Evolutionary conservation across 2,797 vertebrate species (phyloP), one percentile per base, ranked within the genome.

Genomic region (Phrynocephalus guinanensis): DNA sequence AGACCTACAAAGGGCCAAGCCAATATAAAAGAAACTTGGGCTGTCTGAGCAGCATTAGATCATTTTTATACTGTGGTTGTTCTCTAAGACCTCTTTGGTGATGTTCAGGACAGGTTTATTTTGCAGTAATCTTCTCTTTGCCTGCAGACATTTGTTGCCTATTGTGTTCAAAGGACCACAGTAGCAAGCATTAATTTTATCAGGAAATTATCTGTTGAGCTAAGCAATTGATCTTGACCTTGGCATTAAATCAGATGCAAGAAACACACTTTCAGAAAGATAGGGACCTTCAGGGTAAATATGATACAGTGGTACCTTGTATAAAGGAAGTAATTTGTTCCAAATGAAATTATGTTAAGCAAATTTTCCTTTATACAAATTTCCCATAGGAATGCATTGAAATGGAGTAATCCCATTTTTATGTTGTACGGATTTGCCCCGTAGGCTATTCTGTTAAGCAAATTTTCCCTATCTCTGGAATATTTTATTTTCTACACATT

Each of bases 231-330:
- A 73, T 80, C 82, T 0, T 11, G 18, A 28, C 85, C 82, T 72
- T 67, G 0, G 1, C 50, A 28, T 86, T 88, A 56, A 85, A 83
- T 71, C 48, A 44, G 4, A 81, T 84, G 33, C 11, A 87, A 83
- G 22, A 10, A 76, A 67, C 30, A 75, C 70, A 78, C 85, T 56
- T 89, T 50, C 70, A 83, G 5, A 6, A 50, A 67, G 30, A 50
- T 6, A 22, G 33, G 33, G 84, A 44, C 3, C 30, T 11, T 86
- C 52, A 16, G 16, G 26, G 87, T 33, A 91, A 80, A 87, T 73
- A 13, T 56, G 13, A 9, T 56, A 13, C 6, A 56, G 38, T 44
- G 38, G 38, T 44, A 44, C 38, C 38, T 44, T 44, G 38, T 44
- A 44, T 44, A 44, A 44, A 44, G 38, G 38, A 44, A 44, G 5